Evolutionary conservation across 2,797 vertebrate genomes (phyloP).

Genomic region (Sphenodon punctatus): DNA sequence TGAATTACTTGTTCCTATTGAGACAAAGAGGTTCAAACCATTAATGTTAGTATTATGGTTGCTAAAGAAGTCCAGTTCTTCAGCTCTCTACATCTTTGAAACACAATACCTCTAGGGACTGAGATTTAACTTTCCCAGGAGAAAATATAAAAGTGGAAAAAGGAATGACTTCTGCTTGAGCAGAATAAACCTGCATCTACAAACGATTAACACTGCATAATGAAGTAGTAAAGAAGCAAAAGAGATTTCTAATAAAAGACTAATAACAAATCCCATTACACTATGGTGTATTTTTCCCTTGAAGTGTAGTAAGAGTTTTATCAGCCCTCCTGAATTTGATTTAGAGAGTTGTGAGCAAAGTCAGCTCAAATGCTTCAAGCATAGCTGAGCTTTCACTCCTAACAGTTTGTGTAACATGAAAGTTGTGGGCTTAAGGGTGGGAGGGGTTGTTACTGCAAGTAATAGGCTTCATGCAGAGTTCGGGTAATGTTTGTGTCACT

Average conservation of each 20-base stretch:
- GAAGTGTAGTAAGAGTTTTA: conserved; percentile 43
- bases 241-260: conserved; percentile 70
- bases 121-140: conserved; percentile 67
- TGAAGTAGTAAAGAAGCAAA: conserved; percentile 68
- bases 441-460: conserved; percentile 36
- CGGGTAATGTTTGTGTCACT: conserved; percentile 48
- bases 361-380: conserved; percentile 38
- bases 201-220: conserved; percentile 61
- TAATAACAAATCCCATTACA: conserved; percentile 72
- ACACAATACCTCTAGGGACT: conserved; percentile 58
- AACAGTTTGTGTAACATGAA: conserved; percentile 22
- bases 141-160: conserved; percentile 62
- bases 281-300: conserved; percentile 46
- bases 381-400: conserved; percentile 25
- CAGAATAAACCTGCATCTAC: conserved; percentile 59
- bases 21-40: conserved; percentile 60
- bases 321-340: conserved; percentile 49
- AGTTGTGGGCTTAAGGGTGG: conserved; percentile 46
- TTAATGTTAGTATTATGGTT: conserved; percentile 53
- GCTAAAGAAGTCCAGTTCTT: conserved; percentile 65
- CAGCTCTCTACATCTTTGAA: conserved; percentile 60
- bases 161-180: conserved; percentile 53
- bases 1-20: conserved; percentile 56
- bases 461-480: conserved; percentile 23
- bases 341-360: conserved; percentile 32